These are phyloP conservation scores for Diglossa cyanea DNA, from an alignment of 2,797 vertebrate genomes.

Conservation along the genomic window DNA sequence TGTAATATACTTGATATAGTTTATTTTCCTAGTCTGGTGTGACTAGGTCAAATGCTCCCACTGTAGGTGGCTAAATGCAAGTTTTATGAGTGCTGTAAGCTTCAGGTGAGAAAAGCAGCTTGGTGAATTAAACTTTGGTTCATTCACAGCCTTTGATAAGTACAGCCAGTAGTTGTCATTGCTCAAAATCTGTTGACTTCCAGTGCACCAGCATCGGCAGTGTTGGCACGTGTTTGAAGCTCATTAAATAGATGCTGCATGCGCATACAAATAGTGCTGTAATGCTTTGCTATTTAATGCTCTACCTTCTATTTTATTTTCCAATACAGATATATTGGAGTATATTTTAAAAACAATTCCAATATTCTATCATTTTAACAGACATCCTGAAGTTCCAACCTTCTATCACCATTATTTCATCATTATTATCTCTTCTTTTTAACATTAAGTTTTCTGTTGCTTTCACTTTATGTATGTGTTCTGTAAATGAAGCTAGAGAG, in stretches of 20 bases:
- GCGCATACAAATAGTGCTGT: background rate
- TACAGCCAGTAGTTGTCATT: background rate
- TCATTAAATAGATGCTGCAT: slow-evolving; percentile 2
- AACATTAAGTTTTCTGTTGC: background rate
- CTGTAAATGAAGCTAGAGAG: background rate
- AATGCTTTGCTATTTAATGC: slow-evolving; percentile 10
- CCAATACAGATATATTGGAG: background rate
- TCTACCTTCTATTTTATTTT: slow-evolving; percentile 6
- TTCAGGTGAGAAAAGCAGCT: slow-evolving; percentile 5
- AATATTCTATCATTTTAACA: background rate
- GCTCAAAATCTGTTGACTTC: slow-evolving; percentile 16
- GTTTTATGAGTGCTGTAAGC: background rate
- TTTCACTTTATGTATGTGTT: background rate
- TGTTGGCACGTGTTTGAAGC: background rate
- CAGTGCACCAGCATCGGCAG: background rate
- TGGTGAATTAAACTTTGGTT: background rate
- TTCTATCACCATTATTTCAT: slow-evolving; percentile 22
- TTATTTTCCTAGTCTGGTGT: background rate
- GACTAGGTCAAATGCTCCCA: background rate
- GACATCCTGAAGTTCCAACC: background rate
- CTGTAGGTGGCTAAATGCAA: background rate
- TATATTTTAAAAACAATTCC: background rate
- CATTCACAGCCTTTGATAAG: background rate
- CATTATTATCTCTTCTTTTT: background rate
- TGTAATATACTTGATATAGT: background rate